Evolutionary conservation across 2,888 invertebrate genomes (phyloP), one percentile per base, ranked within the genome.

Genomic region (Poecilobothrus nobilitatus): DNA sequence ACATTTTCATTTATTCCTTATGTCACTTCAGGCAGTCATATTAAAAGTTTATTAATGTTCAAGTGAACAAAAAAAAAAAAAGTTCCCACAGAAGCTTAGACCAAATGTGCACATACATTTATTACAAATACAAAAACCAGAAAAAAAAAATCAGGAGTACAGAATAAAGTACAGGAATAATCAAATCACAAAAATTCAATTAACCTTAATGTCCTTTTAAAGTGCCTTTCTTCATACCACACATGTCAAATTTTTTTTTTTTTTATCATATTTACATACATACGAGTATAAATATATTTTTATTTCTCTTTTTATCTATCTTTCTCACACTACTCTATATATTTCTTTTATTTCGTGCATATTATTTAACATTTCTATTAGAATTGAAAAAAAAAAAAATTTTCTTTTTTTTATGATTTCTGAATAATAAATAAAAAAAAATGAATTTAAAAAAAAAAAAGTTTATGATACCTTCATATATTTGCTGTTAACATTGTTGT

Each of bases 141-240:
- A 41, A 8, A 41, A 12, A 41, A 41, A 12, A 41, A 12, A 15
- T 5, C 41, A 41, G 12, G 15, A 41, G 41, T 5, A 41, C 15
- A 12, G 41, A 6, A 18, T 9, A 53, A n/a, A n/a, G 15, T 53
- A 53, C 18, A 53, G 6, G 53, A 53, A 53, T 12, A 41, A 41
- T 15, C 41, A 41, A 53, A 53, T 53, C 53, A 53, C 18, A 53
- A 53, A 53, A 53, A 53, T 53, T 53, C 53, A 53, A 53, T 53
- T 53, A 53, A 53, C 53, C 53, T 53, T 53, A 53, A 53, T 53
- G 53, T 53, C 53, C 53, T 53, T 53, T 53, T 53, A 53, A 53
- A 53, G 53, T 53, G 53, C 53, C 15, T 27, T 53, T 53, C 53
- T 18, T 53, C 15, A 53, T 53, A 53, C 53, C 53, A 53, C 53